These are phyloP conservation scores for Monarcha castaneiventris DNA, from an alignment of 2,113 vertebrate genomes.

Conservation along the genomic window DNA sequence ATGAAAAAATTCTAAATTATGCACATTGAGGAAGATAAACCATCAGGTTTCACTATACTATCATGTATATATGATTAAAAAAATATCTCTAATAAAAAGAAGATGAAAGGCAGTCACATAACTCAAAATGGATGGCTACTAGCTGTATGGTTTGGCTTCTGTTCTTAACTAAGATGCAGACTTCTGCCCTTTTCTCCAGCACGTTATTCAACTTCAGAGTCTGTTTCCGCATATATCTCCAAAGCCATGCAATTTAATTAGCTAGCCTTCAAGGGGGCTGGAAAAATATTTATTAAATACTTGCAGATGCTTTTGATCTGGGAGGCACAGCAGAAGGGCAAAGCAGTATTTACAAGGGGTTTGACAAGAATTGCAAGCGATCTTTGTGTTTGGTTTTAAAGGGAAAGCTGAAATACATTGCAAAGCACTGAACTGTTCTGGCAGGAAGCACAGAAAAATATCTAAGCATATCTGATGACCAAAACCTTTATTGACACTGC, in stretches of 20 bases:
- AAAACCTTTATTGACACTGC: not conserved
- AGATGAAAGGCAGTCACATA: not conserved
- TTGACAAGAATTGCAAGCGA: not conserved
- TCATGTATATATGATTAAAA: not conserved
- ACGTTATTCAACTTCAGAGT: not conserved
- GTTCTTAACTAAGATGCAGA: not conserved
- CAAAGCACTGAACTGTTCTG: not conserved
- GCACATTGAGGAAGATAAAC: not conserved
- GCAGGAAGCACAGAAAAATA: not conserved
- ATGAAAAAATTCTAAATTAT: not conserved
- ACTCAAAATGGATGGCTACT: not conserved
- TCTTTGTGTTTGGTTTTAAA: conserved; percentile 8
- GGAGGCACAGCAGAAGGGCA: not conserved
- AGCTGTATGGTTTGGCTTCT: not conserved
- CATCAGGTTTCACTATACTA: not conserved
- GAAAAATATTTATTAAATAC: not conserved
- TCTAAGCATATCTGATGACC: not conserved
- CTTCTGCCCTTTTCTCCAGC: not conserved
- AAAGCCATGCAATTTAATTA: not conserved
- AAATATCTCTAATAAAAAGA: not conserved
- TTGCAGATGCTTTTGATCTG: conserved; percentile 24
- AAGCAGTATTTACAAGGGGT: not conserved
- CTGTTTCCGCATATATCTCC: not conserved
- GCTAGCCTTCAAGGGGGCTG: not conserved
- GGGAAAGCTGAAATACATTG: not conserved